Conservation (phyloP, 2,113 vertebrate genomes). For the Phrynosoma blainvillii region DNA sequence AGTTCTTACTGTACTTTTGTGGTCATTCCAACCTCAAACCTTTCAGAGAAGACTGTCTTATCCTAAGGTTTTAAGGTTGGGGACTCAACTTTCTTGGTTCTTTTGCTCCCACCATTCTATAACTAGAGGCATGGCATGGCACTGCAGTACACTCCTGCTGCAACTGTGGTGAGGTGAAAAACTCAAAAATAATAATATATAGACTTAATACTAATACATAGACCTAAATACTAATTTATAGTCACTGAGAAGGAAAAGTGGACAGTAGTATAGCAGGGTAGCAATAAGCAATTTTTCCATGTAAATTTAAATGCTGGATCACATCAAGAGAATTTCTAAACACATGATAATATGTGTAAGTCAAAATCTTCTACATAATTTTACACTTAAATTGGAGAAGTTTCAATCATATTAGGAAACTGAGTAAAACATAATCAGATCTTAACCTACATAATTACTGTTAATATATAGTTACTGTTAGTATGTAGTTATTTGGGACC, state of each 20-base stretch:
- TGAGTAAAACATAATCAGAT: too few species aligned
- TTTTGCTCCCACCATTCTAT: too few species aligned
- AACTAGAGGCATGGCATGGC: neutral
- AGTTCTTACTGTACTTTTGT: neutral
- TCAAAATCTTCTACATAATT: neutral
- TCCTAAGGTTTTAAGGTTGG: neutral
- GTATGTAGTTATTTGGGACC: neutral
- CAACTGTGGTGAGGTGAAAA: neutral
- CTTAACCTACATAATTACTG: neutral
- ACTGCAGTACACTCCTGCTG: neutral
- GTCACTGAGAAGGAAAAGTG: neutral
- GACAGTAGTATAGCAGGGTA: neutral
- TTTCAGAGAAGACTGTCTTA: too few species aligned
- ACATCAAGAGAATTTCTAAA: neutral
- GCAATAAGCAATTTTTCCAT: neutral
- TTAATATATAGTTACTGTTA: neutral
- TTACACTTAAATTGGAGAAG: neutral
- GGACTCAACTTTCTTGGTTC: neutral
- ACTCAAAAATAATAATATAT: neutral
- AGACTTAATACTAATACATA: neutral
- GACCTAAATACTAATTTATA: neutral
- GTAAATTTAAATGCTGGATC: neutral
- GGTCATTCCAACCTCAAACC: neutral
- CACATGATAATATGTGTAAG: neutral
- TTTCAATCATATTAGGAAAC: neutral